Conservation (phyloP, 2,113 vertebrate species). For the Ploceus nigricollis region DNA sequence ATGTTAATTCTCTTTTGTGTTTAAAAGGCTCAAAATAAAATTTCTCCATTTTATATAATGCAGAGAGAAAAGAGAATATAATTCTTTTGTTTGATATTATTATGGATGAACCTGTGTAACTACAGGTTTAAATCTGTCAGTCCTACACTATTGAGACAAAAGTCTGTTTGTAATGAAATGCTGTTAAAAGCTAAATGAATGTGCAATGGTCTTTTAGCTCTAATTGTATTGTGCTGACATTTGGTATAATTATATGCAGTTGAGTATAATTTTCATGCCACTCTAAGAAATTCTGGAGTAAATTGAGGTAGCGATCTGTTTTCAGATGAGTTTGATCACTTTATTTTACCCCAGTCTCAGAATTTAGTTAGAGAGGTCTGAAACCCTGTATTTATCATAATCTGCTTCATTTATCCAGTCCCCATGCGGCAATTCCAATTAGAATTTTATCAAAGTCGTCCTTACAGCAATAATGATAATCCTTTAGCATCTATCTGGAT, state of each 20-base stretch:
- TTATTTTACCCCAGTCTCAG: conserved; percentile 12
- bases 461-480: conserved; percentile 64
- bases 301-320: conserved; percentile 26
- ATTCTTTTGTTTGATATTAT: neutral
- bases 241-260: conserved; percentile 26
- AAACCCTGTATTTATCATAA: conserved; percentile 57
- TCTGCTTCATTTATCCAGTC: conserved; percentile 56
- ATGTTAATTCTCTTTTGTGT: neutral
- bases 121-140: conserved; percentile 27
- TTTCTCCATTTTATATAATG: neutral
- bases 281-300: conserved; percentile 43
- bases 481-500: conserved; percentile 66
- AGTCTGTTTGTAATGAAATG: neutral
- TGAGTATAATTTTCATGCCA: conserved; percentile 49
- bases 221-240: conserved; percentile 49
- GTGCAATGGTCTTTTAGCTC: conserved; percentile 25
- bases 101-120: neutral
- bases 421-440: conserved; percentile 45
- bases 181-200: conserved; percentile 20
- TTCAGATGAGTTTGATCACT: conserved; percentile 30
- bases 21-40: neutral
- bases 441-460: conserved; percentile 68
- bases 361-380: conserved; percentile 7
- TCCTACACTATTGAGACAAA: conserved; percentile 27
- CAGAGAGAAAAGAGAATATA: neutral